Conservation (phyloP, 1,140 invertebrate genomes). For the Atta cephalotes region DNA sequence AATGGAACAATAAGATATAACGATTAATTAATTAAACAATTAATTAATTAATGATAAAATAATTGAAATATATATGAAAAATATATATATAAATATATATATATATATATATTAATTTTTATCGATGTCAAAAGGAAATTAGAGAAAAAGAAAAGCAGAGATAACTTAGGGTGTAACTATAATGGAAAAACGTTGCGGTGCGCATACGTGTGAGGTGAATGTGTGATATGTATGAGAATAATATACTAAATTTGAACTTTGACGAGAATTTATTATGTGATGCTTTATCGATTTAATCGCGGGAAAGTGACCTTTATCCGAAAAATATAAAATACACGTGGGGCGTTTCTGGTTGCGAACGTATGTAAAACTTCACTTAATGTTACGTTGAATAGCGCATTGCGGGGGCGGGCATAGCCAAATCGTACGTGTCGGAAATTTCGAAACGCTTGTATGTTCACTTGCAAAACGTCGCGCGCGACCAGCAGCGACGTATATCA, state of each 20-base stretch:
- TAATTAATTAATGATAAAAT: conserved; percentile 79
- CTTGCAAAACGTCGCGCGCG: conserved; percentile 46
- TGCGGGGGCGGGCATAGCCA: conserved; percentile 74
- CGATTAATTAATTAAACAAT: conserved; percentile 75
- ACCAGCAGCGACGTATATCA: conserved; percentile 36
- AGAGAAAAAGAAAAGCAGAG: conserved; percentile 71
- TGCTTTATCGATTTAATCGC: conserved; percentile 83
- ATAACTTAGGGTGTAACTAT: conserved; percentile 71
- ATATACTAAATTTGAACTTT: conserved; percentile 77
- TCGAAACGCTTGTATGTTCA: conserved; percentile 71
- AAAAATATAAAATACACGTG: conserved; percentile 80
- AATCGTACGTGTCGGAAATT: conserved; percentile 74
- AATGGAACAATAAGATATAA: conserved; percentile 79
- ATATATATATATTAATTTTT: conserved; percentile 82
- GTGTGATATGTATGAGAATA: conserved; percentile 68
- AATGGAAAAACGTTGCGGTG: conserved; percentile 60
- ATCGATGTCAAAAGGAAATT: conserved; percentile 81
- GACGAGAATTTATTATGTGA: conserved; percentile 81
- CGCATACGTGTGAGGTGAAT: conserved; percentile 64
- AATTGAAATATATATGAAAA: conserved; percentile 78
- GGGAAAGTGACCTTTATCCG: conserved; percentile 84
- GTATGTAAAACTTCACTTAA: conserved; percentile 72
- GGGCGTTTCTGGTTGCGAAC: conserved; percentile 76
- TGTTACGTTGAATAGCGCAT: conserved; percentile 70
- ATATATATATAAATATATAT: conserved; percentile 71